Conservation (phyloP, 2,113 vertebrate species). For the Brachyhypopomus gauderio region DNA sequence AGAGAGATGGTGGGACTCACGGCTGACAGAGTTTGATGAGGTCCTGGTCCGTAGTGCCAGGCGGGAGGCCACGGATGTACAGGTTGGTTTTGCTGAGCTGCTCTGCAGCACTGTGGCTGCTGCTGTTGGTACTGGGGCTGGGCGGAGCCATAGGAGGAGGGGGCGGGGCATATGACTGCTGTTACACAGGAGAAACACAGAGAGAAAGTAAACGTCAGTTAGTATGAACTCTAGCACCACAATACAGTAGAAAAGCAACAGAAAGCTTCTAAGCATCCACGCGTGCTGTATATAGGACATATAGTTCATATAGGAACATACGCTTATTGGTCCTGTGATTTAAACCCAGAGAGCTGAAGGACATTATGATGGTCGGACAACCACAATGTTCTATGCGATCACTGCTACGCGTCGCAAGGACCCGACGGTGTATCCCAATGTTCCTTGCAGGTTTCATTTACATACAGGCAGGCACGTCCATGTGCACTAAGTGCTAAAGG, state of each 20-base stretch:
- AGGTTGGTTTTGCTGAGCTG: constrained; percentile 99
- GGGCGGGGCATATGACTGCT: constrained; percentile 98
- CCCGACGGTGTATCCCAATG: not conserved
- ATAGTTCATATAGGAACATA: no score
- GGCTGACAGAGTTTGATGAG: constrained; percentile 81
- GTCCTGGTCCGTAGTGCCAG: constrained; percentile 82
- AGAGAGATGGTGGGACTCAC: constrained; percentile 64
- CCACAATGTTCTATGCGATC: not conserved
- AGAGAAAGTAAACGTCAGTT: constrained; percentile 27
- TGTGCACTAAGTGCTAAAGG: no score
- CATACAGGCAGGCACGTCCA: no score
- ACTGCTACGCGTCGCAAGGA: not conserved
- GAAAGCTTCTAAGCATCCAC: not conserved
- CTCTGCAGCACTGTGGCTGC: constrained; percentile 86
- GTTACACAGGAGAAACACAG: constrained; percentile 57
- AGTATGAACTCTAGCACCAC: not conserved
- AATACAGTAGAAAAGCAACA: not conserved
- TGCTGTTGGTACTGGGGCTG: constrained; percentile 95
- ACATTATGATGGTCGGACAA: not conserved
- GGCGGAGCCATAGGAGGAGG: constrained; percentile 96
- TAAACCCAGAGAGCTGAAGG: no score
- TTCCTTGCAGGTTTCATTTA: not conserved
- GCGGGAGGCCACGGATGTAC: constrained; percentile 97
- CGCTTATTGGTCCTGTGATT: no score
- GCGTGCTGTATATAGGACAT: no score